Percentiles rank a stretch among this genome's conserved stretches.
Conservation (phyloP, 2,888 invertebrate genomes). For the Xestia xanthographa region DNA sequence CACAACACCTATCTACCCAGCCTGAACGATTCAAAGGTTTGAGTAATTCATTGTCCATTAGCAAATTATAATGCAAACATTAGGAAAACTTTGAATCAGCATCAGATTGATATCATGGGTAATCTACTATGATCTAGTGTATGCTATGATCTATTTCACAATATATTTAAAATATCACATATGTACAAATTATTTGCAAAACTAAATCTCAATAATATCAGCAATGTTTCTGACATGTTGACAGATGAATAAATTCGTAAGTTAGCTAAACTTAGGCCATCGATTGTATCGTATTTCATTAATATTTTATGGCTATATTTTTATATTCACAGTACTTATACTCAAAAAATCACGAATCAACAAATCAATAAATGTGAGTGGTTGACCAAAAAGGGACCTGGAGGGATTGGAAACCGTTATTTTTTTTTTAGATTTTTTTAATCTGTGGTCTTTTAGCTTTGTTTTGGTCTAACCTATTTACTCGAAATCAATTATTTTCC, state of each 20-base stretch:
- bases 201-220: constrained; percentile 85
- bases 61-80: constrained; percentile 70
- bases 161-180: constrained; percentile 90
- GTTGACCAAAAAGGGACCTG: no score
- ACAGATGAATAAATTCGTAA: constrained; percentile 73
- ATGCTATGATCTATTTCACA: constrained; percentile 83
- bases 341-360: constrained; percentile 53
- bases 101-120: constrained; percentile 80
- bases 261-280: constrained; percentile 65
- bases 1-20: constrained; percentile 73
- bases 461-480: no score
- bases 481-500: no score
- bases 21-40: constrained; percentile 70
- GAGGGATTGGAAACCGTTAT: no score
- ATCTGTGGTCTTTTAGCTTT: no score
- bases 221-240: constrained; percentile 75
- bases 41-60: constrained; percentile 70
- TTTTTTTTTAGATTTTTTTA: no score
- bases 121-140: constrained; percentile 83
- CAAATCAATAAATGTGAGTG: constrained; percentile 67
- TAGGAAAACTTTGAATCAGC: constrained; percentile 76
- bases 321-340: constrained; percentile 52
- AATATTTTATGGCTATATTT: constrained; percentile 55
- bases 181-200: constrained; percentile 88
- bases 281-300: constrained; percentile 53